Evolutionary conservation across 2,888 invertebrate genomes (phyloP).

Genomic region (Platycnemis pennipes): DNA sequence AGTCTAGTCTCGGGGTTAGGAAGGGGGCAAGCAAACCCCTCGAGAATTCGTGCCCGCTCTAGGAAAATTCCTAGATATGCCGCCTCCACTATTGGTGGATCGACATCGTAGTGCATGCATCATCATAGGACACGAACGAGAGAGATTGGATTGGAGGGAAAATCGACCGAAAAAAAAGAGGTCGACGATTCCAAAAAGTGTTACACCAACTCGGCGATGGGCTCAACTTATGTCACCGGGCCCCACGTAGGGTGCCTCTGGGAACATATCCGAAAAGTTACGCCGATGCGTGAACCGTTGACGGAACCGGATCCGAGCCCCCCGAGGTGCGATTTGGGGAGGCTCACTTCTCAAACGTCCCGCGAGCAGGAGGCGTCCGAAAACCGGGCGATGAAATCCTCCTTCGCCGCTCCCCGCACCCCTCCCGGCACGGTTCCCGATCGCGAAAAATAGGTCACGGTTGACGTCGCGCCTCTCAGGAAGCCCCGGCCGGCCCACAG

Average conservation of each 20-base stretch:
- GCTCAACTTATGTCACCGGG: not conserved
- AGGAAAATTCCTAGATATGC: too few relatives aligned
- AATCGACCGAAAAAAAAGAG: not conserved
- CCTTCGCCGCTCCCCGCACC: too few relatives aligned
- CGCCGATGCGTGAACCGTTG: conserved; percentile 1
- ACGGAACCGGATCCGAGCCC: not conserved
- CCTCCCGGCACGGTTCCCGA: too few relatives aligned
- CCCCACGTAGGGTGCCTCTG: not conserved
- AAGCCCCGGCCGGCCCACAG: not conserved
- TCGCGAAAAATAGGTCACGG: not conserved
- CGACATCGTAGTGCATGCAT: too few relatives aligned
- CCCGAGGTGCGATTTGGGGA: not conserved
- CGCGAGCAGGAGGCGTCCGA: not conserved
- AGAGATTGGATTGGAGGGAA: not conserved
- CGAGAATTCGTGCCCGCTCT: too few relatives aligned
- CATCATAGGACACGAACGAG: not conserved
- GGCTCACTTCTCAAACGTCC: not conserved
- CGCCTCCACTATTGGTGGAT: too few relatives aligned
- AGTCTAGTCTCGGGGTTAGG: too few relatives aligned
- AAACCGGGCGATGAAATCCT: not conserved
- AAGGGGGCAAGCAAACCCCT: too few relatives aligned
- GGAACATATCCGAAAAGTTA: not conserved
- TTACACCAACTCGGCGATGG: not conserved
- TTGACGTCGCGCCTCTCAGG: not conserved
- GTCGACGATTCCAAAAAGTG: not conserved